Conservation (phyloP, 2,888 invertebrate species). For the Tiphia femorata region DNA sequence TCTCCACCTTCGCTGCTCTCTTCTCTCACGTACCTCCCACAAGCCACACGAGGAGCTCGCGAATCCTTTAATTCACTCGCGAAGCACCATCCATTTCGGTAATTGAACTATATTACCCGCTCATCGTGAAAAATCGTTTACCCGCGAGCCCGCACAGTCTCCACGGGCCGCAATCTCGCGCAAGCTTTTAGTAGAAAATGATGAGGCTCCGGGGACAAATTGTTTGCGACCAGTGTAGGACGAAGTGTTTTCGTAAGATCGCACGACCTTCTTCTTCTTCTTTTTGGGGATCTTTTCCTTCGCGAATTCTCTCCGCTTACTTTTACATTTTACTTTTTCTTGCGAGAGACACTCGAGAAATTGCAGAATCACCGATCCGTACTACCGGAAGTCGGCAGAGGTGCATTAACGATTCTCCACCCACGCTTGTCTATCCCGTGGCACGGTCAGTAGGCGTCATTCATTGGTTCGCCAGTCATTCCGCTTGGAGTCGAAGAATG, state of each 20-base stretch:
- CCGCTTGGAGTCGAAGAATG: neutral
- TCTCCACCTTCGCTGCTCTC: neutral
- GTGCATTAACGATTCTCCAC: slow-evolving; percentile 39
- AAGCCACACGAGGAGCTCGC: too few relatives aligned
- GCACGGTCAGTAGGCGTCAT: slow-evolving; percentile 39
- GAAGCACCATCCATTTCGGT: slow-evolving; percentile 4
- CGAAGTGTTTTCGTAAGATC: too few relatives aligned
- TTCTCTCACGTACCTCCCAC: too few relatives aligned
- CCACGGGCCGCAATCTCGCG: too few relatives aligned
- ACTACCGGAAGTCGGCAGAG: slow-evolving; percentile 46
- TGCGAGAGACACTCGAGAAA: too few relatives aligned
- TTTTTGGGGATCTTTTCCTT: neutral
- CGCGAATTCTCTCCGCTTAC: too few relatives aligned
- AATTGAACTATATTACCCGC: slow-evolving; percentile 7
- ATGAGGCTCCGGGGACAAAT: too few relatives aligned
- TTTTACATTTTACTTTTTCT: too few relatives aligned
- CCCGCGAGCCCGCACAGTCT: too few relatives aligned
- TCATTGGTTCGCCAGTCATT: slow-evolving; percentile 23
- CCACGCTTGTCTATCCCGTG: slow-evolving; percentile 43
- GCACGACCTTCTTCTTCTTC: neutral
- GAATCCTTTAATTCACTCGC: slow-evolving; percentile 10
- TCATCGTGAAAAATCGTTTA: neutral
- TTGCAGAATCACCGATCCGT: slow-evolving; percentile 21
- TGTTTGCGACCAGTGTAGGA: too few relatives aligned
- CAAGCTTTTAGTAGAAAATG: too few relatives aligned